Evolutionary conservation across 2,888 invertebrate genomes (phyloP).

Genomic region (Nasonovia ribisnigri): DNA sequence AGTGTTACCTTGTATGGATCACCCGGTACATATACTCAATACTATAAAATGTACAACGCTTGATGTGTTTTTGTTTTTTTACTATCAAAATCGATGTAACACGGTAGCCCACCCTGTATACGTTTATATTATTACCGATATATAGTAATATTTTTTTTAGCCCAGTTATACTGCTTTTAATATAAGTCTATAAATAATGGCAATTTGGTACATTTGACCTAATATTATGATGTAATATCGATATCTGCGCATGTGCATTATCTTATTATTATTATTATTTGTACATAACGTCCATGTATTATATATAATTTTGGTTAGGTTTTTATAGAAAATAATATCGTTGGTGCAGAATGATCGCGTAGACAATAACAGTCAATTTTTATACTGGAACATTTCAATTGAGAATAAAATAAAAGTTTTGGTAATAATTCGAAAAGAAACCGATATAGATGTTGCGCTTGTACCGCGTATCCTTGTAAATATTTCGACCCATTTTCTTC

Average conservation of each 20-base stretch:
- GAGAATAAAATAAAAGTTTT: constrained; percentile 7
- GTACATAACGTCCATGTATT: neutral
- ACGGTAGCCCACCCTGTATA: neutral
- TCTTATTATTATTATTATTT: neutral
- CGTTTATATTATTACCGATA: neutral
- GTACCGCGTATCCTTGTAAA: neutral
- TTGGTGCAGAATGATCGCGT: neutral
- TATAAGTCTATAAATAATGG: neutral
- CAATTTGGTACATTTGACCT: neutral
- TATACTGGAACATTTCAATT: constrained; percentile 10
- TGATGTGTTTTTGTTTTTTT: neutral
- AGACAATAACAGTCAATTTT: constrained; percentile 35
- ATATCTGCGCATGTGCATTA: neutral
- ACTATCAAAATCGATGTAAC: neutral
- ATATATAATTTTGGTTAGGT: neutral
- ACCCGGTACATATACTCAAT: neutral
- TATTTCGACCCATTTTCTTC: neutral
- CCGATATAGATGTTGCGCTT: constrained; percentile 28
- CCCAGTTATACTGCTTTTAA: neutral
- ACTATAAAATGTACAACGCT: neutral
- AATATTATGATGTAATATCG: neutral
- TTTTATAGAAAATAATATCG: constrained; percentile 15
- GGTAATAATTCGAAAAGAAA: constrained; percentile 37
- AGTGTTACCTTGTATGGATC: too few relatives aligned
- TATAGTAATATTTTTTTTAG: neutral